Percentiles rank a stretch among this genome's conserved stretches.
Evolutionary conservation across 2,797 vertebrate species (phyloP).

Genomic region (Myotis myotis): DNA sequence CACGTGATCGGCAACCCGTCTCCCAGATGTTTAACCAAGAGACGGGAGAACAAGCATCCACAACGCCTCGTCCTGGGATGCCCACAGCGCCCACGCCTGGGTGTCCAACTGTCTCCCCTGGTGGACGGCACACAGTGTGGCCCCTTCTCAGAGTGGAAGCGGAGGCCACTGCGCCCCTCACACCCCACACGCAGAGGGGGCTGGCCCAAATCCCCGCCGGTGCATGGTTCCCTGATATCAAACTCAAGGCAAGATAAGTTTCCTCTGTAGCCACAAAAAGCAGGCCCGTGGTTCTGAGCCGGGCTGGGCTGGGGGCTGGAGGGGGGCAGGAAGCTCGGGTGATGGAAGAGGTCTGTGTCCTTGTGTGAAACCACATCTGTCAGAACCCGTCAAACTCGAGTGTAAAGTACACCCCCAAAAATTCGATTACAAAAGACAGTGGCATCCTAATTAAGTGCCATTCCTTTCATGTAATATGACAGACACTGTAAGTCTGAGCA

Average conservation of each 20-base stretch:
- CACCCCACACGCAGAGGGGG: not conserved
- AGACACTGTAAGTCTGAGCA: not conserved
- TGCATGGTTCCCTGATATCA: rapidly evolving
- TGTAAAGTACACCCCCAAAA: too few species aligned
- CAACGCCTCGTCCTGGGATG: not conserved
- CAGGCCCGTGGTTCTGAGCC: rapidly evolving
- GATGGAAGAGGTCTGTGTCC: not conserved
- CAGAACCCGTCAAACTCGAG: not conserved
- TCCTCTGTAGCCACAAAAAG: too few species aligned
- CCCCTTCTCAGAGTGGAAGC: rapidly evolving
- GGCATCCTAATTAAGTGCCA: not conserved
- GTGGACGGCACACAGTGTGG: not conserved
- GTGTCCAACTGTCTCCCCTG: too few species aligned
- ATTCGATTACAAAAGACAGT: not conserved
- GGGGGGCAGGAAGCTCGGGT: not conserved
- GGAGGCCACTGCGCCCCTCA: not conserved
- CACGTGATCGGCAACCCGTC: too few species aligned
- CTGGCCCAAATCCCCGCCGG: rapidly evolving
- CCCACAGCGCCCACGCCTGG: not conserved
- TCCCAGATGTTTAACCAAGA: not conserved
- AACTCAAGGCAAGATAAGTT: not conserved
- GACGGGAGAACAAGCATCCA: not conserved
- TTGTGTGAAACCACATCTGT: too few species aligned
- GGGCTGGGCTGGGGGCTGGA: rapidly evolving
- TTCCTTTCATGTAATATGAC: not conserved